These are phyloP conservation scores for Perdita meconis DNA, from an alignment of 2,888 invertebrate genomes.

Conservation along the genomic window DNA sequence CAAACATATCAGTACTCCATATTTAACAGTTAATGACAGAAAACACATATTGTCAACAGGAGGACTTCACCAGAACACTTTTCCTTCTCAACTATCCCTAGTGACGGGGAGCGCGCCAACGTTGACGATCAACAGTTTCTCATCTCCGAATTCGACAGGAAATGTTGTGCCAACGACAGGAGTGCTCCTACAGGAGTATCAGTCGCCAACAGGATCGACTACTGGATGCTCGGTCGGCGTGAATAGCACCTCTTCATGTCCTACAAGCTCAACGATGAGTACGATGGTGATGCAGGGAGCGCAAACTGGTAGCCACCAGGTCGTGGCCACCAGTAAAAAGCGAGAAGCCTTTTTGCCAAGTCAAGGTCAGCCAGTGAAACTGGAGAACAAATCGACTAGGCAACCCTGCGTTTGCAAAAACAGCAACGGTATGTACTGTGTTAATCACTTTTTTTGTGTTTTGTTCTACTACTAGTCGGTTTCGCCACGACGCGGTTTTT, in stretches of 20 bases:
- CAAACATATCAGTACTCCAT: no score
- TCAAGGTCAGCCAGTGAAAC: slow-evolving; percentile 81
- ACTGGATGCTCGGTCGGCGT: slow-evolving; percentile 84
- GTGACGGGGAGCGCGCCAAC: slow-evolving; percentile 79
- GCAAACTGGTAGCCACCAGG: slow-evolving; percentile 70
- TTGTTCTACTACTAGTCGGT: background rate
- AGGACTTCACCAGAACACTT: slow-evolving; percentile 80
- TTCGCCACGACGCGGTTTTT: slow-evolving; percentile 11
- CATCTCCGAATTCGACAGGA: slow-evolving; percentile 77
- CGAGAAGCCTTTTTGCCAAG: slow-evolving; percentile 79
- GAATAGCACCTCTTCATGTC: slow-evolving; percentile 77
- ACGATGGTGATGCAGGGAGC: slow-evolving; percentile 76
- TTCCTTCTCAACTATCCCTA: slow-evolving; percentile 80
- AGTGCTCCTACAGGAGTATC: slow-evolving; percentile 83
- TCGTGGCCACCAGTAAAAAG: slow-evolving; percentile 76
- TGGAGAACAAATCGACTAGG: slow-evolving; percentile 80
- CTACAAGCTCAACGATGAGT: slow-evolving; percentile 74
- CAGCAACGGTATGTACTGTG: slow-evolving; percentile 75
- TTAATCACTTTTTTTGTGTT: background rate
- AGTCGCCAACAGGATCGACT: slow-evolving; percentile 85
- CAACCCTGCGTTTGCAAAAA: slow-evolving; percentile 81
- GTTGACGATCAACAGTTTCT: slow-evolving; percentile 80
- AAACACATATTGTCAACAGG: slow-evolving; percentile 62
- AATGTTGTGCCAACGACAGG: slow-evolving; percentile 78
- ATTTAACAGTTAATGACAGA: no score